Evolutionary conservation across 2,113 vertebrate species (phyloP), one percentile per base, ranked within the genome.

Genomic region (Orientallactaga bullata): DNA sequence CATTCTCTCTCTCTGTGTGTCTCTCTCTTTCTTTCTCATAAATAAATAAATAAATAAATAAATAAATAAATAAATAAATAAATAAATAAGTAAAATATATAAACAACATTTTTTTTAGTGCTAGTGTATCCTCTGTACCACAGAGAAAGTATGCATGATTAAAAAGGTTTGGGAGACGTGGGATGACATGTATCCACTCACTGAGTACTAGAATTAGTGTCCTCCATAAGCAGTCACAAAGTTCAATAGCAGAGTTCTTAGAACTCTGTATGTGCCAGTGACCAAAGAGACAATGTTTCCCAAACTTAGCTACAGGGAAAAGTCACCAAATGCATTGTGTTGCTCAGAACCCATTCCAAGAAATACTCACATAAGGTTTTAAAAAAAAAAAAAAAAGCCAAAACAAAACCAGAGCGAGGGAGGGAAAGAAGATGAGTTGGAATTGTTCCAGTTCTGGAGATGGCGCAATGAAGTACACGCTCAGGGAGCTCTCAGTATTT

Each of bases 391-490:
- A 12, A 58, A 82, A 10, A n/a, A 73, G n/a, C 20, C 5, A 66
- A 77, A n/a, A 73, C n/a, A 35, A 37, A 61, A 30, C 65, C 7
- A 13, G 17, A 55, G 51, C 23, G 7, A 60, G 3, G 51, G 35
- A 60, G 30, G 42, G 5, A 35, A 30, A 26, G 47, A 20, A 35
- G 71, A 8, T 0, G 9, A 8, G 18, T 66, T 42, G 72, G n/a
- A 79, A 72, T 73, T 77, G 71, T 85, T 80, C 83, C 47, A 87
- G 9, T 55, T 84, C 55, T n/a, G 65, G 74, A 87, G 47, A 61
- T 58, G 60, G 68, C 17, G 8, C 60, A 65, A 0, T 1, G 15
- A 85, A 88, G 87, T 78, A n/a, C 76, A 42, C 51, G 35, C 30
- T 90, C 35, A 71, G 63, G 68, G 32, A 68, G 24, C 63, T 92